Conservation (phyloP, 2,888 invertebrate species). For the Megastigmus dorsalis region DNA sequence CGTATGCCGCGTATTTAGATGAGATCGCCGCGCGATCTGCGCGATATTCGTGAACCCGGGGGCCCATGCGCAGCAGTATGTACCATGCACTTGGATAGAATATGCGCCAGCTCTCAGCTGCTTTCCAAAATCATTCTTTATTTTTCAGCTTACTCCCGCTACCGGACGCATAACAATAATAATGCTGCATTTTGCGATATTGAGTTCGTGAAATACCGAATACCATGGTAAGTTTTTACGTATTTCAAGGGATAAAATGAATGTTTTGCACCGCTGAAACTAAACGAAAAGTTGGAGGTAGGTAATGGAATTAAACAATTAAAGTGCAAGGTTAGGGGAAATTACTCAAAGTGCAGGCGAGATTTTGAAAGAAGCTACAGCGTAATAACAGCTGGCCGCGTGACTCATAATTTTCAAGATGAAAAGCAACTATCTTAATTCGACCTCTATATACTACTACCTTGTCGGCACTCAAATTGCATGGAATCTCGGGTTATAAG, state of each 20-base stretch:
- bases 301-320: slow-evolving; percentile 35
- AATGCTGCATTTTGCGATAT: too few relatives aligned
- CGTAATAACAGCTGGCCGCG: slow-evolving; percentile 31
- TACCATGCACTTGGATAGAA: slow-evolving; percentile 17
- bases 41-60: slow-evolving; percentile 36
- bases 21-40: slow-evolving; percentile 45
- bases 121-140: not conserved
- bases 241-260: too few relatives aligned
- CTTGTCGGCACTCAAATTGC: slow-evolving; percentile 29
- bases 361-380: slow-evolving; percentile 29
- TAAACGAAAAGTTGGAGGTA: too few relatives aligned
- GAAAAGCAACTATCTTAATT: slow-evolving; percentile 50
- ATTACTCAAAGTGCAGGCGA: slow-evolving; percentile 30
- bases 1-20: slow-evolving; percentile 43
- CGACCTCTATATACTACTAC: slow-evolving; percentile 6
- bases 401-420: slow-evolving; percentile 39
- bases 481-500: slow-evolving; percentile 13
- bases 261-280: too few relatives aligned
- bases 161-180: not conserved
- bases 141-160: not conserved
- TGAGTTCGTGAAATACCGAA: too few relatives aligned
- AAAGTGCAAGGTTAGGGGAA: slow-evolving; percentile 14
- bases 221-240: too few relatives aligned
- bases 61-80: not conserved
- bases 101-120: not conserved